Percentiles rank a stretch among this genome's conserved stretches.
These are phyloP conservation scores for Neoaliturus tenellus DNA, from an alignment of 2,888 invertebrate genomes.

Conservation along the genomic window DNA sequence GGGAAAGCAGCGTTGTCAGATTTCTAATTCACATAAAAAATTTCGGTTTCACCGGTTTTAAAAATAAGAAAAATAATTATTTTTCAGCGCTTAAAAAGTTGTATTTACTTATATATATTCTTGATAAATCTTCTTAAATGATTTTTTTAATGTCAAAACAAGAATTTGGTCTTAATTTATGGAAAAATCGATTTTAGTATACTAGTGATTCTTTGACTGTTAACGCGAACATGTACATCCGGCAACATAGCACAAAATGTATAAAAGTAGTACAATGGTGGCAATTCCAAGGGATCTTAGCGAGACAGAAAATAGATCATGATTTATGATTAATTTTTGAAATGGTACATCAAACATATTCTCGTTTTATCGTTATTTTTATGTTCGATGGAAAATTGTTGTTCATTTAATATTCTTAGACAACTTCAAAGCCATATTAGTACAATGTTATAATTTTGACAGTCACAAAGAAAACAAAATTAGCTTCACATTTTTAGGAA, in stretches of 20 bases:
- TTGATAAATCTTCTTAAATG: not conserved
- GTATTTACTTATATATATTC: not conserved
- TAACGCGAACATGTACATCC: constrained; percentile 45
- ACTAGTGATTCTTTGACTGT: constrained; percentile 42
- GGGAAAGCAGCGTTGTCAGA: constrained; percentile 51
- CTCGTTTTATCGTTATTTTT: not conserved
- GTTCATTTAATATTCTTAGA: not conserved
- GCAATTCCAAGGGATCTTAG: constrained; percentile 47
- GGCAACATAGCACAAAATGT: constrained; percentile 53
- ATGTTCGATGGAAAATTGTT: not conserved
- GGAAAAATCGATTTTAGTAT: constrained; percentile 34
- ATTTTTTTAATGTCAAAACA: not conserved
- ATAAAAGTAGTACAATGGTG: constrained; percentile 54
- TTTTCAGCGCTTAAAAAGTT: not conserved
- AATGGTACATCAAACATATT: not conserved
- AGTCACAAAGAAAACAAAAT: constrained; percentile 53
- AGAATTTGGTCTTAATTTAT: not conserved
- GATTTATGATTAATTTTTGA: constrained; percentile 5
- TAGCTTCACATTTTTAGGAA: constrained; percentile 53
- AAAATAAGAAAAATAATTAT: constrained; percentile 30
- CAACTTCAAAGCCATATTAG: too few relatives aligned
- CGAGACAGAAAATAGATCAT: constrained; percentile 41
- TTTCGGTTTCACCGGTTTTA: constrained; percentile 28
- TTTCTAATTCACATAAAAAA: constrained; percentile 49
- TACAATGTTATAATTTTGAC: constrained; percentile 43